phyloP scores from a whole-genome alignment of 2,888 invertebrate species.

The Heliconius ethilla region DNA sequence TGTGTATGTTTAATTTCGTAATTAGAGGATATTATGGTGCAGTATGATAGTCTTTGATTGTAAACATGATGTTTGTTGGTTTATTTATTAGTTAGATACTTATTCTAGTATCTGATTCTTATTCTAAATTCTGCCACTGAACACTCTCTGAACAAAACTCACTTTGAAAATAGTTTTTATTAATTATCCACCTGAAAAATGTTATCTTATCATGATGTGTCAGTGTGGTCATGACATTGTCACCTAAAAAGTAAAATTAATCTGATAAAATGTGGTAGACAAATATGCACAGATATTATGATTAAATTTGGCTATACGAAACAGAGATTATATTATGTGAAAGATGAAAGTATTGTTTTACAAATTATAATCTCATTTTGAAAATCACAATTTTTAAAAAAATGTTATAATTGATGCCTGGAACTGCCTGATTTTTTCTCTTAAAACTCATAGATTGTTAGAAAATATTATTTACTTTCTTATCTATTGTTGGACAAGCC shows the following conservation, averaged over 20 bases:
- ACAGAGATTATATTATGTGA: background rate
- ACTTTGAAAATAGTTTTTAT: background rate
- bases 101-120: too few relatives aligned
- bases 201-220: conserved; percentile 2
- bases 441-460: background rate
- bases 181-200: conserved; percentile 7
- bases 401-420: background rate
- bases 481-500: conserved; percentile 39
- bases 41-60: too few relatives aligned
- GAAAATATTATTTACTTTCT: conserved; percentile 9
- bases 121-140: too few relatives aligned
- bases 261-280: background rate
- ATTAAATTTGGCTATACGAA: background rate
- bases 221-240: conserved; percentile 11
- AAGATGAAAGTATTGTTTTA: too few relatives aligned
- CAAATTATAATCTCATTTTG: background rate
- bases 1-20: too few relatives aligned
- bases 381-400: background rate
- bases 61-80: too few relatives aligned
- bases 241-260: background rate
- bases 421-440: background rate
- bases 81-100: too few relatives aligned
- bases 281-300: background rate
- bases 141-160: background rate
- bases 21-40: too few relatives aligned